These are phyloP conservation scores for Pelobates fuscus DNA, from an alignment of 2,113 vertebrate species.

Conservation along the genomic window DNA sequence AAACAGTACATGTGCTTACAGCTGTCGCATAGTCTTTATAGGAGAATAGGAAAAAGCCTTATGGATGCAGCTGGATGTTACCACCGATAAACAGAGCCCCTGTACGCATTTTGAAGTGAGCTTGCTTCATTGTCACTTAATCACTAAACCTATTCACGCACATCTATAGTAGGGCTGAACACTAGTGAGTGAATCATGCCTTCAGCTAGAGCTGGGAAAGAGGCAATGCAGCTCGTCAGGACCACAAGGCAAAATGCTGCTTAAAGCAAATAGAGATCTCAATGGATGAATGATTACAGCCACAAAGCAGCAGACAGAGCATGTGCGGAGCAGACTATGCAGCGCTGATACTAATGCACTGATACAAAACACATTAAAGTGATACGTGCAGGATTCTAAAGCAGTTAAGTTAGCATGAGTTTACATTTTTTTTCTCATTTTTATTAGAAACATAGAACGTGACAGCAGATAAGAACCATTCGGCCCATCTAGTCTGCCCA, in stretches of 20 bases:
- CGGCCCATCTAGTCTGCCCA: no score
- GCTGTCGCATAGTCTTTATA: conserved; percentile 45
- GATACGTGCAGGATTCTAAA: no score
- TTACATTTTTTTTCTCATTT: no score
- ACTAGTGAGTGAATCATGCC: conserved; percentile 27
- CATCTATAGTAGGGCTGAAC: conserved; percentile 18
- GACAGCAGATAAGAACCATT: no score
- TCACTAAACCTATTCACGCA: background rate
- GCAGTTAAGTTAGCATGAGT: no score
- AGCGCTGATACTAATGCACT: conserved; percentile 48
- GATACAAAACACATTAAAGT: conserved; percentile 5
- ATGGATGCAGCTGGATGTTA: conserved; percentile 54
- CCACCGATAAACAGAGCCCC: conserved; percentile 49
- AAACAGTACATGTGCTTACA: conserved; percentile 46
- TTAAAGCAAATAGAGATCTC: conserved; percentile 58
- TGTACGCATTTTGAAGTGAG: conserved; percentile 24
- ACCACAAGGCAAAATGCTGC: conserved; percentile 51
- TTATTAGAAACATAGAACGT: no score
- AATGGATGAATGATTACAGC: conserved; percentile 57
- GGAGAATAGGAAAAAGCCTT: conserved; percentile 52
- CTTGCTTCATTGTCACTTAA: conserved; percentile 1
- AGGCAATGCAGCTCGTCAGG: conserved; percentile 51
- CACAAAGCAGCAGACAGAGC: conserved; percentile 65
- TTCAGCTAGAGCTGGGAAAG: conserved; percentile 21
- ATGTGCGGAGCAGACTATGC: conserved; percentile 70